Base-by-base conservation (phyloP, 1,140 invertebrate species). In the Aphis gossypii region DNA sequence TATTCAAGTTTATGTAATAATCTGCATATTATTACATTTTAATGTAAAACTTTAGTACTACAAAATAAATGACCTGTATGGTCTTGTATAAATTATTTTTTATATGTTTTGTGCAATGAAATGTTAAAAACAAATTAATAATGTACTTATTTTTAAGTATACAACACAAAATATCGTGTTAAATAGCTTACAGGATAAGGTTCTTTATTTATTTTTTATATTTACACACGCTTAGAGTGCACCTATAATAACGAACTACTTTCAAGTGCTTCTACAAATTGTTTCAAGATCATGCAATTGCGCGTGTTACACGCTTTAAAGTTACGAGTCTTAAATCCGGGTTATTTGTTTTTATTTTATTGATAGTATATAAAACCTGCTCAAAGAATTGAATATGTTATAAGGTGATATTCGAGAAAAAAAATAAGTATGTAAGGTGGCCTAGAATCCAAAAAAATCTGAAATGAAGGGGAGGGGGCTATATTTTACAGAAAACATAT, bases 71-170 rank as follows among this genome's bases (percentile, higher is more conserved):
- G 14, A 76, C 60, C 4, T 18, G 30, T 76, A 76, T 76, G 30
- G 30, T 76, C 18, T 20, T n/a, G n/a, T n/a, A 76, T n/a, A 76
- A n/a, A 76, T 76, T 76, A 76, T n/a, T n/a, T 68, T 54, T 68
- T n/a, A n/a, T 68, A 68, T 9, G 14, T 76, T 76, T n/a, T 76
- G 30, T n/a, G 23, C 60, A 76, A 18, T 18, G 30, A 76, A 76
- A n/a, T n/a, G 60, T 76, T 76, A n/a, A 76, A 76, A 76, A 76
- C n/a, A 76, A 76, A 76, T 76, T 76, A 76, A 76, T 76, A 76
- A 76, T n/a, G 30, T n/a, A 76, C 60, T 76, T 76, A 76, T 2
- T n/a, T n/a, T 35, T n/a, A 76, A 76, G 60, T n/a, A 11, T 35
- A 18, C 30, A n/a, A 76, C 11, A 76, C n/a, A 76, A 76, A 76